Percentiles rank a stretch among this genome's conserved stretches.
phyloP scores from a whole-genome alignment of 2,797 vertebrate genomes.

The Sebastes iracundus region DNA sequence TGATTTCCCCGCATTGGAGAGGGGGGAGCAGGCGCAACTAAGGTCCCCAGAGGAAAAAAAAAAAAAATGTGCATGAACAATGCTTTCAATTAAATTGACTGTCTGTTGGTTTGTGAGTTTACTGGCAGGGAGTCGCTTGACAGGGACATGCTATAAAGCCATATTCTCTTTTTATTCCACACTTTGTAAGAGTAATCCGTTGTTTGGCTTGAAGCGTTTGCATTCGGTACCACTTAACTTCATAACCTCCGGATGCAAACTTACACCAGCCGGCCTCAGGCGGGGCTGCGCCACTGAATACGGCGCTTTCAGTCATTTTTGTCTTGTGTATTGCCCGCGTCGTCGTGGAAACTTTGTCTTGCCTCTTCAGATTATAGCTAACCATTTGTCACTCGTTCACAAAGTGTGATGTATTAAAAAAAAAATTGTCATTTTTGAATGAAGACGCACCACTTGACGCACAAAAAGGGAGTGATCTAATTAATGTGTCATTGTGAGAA shows the following conservation, averaged over 20 bases:
- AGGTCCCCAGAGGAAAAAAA: not conserved
- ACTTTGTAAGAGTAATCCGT: slow-evolving; percentile 54
- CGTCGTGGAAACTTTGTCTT: slow-evolving; percentile 42
- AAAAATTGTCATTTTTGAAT: slow-evolving; percentile 40
- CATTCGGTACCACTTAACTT: slow-evolving; percentile 21
- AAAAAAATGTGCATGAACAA: slow-evolving; percentile 8
- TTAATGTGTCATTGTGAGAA: slow-evolving; percentile 52
- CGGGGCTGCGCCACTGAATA: slow-evolving; percentile 32
- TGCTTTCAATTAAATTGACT: slow-evolving; percentile 36
- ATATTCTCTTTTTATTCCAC: slow-evolving; percentile 79
- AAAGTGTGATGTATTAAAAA: slow-evolving; percentile 40
- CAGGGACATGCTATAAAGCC: slow-evolving; percentile 79
- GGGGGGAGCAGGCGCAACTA: not conserved
- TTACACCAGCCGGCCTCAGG: slow-evolving; percentile 24
- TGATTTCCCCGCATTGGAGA: slow-evolving; percentile 11
- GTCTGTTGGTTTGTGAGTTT: slow-evolving; percentile 64
- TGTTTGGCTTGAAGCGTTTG: slow-evolving; percentile 48
- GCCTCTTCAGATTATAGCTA: slow-evolving; percentile 59
- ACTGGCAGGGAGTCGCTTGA: slow-evolving; percentile 69
- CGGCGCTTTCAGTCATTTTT: slow-evolving; percentile 9
- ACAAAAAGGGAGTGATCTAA: slow-evolving; percentile 52
- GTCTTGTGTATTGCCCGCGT: slow-evolving; percentile 34
- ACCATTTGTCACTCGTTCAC: slow-evolving; percentile 50
- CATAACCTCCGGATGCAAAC: slow-evolving; percentile 47
- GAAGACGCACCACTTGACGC: slow-evolving; percentile 32